These are phyloP conservation scores for Nothoprocta pentlandii DNA, from an alignment of 2,113 vertebrate species.

Conservation along the genomic window DNA sequence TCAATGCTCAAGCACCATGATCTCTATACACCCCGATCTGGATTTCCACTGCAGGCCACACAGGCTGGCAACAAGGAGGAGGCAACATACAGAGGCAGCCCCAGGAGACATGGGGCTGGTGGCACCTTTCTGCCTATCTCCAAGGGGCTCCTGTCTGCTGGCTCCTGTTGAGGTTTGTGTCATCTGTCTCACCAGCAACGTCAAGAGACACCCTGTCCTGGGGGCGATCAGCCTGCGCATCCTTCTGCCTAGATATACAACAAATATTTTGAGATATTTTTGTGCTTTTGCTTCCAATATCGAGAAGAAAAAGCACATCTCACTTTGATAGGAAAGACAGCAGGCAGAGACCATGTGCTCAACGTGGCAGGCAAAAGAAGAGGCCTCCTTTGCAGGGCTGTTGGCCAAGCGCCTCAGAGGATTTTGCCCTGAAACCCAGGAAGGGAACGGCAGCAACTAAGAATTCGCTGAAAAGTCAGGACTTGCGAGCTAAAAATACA, in stretches of 20 bases:
- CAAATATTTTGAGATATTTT: background rate
- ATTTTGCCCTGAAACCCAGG: constrained; percentile 3
- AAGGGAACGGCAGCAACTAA: background rate
- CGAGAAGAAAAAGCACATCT: background rate
- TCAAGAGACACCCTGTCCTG: background rate
- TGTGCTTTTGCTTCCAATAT: background rate
- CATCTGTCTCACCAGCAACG: background rate
- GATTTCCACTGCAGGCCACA: background rate
- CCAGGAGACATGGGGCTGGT: background rate
- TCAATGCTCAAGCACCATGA: too few species aligned
- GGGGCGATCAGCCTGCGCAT: background rate
- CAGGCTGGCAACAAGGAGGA: background rate
- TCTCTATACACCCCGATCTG: background rate
- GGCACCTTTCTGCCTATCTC: background rate
- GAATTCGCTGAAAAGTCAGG: background rate
- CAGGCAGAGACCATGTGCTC: background rate
- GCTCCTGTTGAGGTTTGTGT: accelerated
- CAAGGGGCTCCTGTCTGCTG: background rate
- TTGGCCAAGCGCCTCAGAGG: background rate
- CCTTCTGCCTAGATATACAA: background rate
- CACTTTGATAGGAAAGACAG: background rate
- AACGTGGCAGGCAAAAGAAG: background rate
- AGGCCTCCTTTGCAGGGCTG: background rate
- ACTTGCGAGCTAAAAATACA: background rate
- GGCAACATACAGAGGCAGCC: background rate